Evolutionary conservation across 1,140 invertebrate genomes (phyloP), one percentile per base, ranked within the genome.

Genomic region (Manduca sexta): DNA sequence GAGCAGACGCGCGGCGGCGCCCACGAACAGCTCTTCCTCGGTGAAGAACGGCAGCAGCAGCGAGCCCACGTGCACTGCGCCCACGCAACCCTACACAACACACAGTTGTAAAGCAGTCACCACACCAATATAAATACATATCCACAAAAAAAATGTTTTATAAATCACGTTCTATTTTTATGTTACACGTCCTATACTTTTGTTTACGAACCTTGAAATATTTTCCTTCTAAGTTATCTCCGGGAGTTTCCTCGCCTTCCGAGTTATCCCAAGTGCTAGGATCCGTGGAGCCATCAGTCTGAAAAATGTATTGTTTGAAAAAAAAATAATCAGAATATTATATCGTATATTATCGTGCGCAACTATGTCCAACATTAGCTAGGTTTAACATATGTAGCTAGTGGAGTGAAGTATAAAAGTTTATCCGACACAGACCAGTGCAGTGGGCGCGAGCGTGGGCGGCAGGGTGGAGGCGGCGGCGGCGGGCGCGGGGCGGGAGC

Each of bases 21-120:
- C 90, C 35, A 89, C 87, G 74, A 93, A 93, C 33, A 94, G 88
- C 73, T 93, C 89, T 34, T 89, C 82, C 56, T 91, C 89, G 26
- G 91, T 89, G 75, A 97, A 98, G 75, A 94, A 98, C n/a, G 97
- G 95, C 30, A 98, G 78, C 12, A 98, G 88, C 50, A 96, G 88
- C 33, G 89, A 89, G 11, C 94, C 94, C 46, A 99, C 92, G 51
- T 95, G 89, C 16, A 97, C 92, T 76, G 97, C 95, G n/a, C 93
- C 92, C 47, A 99, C 77, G 74, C 97, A 99, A 1, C 97, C 98
- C 86, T 97, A 64, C 50, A 49, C 54, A 45, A 45, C 38, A 34
- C 13, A 17, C 14, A 12, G n/a, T n/a, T n/a, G n/a, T n/a, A n/a
- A n/a, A n/a, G n/a, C n/a, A n/a, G n/a, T n/a, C n/a, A 40, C 30